Conservation (phyloP, 53 echinoderm and acorn worm genomes). For the Patiria pectinifera region DNA sequence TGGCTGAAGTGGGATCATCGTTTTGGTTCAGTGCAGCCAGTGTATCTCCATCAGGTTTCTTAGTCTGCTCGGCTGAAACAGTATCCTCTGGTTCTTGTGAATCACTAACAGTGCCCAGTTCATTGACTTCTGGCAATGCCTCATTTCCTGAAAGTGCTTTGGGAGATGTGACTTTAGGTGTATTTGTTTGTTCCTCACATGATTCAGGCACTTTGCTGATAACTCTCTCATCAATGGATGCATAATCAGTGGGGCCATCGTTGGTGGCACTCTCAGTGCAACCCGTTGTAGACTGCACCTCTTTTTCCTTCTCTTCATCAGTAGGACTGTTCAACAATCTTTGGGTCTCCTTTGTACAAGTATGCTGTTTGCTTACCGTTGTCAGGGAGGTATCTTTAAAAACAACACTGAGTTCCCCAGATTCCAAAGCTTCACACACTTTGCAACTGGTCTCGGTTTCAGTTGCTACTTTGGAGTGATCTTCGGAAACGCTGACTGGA, state of each 20-base stretch:
- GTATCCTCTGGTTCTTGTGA: neutral
- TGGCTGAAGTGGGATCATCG: conserved; percentile 9
- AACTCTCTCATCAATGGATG: neutral
- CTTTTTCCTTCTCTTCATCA: neutral
- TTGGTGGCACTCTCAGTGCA: neutral
- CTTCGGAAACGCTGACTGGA: neutral
- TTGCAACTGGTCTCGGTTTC: neutral
- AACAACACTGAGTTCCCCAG: neutral
- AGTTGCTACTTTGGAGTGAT: neutral
- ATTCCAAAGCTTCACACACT: neutral
- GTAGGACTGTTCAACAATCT: neutral
- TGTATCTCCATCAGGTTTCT: neutral
- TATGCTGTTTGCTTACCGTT: neutral
- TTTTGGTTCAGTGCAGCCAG: neutral
- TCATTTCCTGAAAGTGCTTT: too few relatives aligned
- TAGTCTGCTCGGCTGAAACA: neutral
- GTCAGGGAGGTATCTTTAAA: neutral
- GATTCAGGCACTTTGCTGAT: neutral
- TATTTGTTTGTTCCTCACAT: neutral
- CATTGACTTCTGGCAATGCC: neutral
- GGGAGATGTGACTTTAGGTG: neutral
- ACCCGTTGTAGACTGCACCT: neutral
- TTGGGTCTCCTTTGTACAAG: neutral
- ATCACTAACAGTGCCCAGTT: neutral
- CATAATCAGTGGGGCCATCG: neutral